Base-by-base conservation (phyloP, 2,113 vertebrate species). In the Panurus biarmicus region DNA sequence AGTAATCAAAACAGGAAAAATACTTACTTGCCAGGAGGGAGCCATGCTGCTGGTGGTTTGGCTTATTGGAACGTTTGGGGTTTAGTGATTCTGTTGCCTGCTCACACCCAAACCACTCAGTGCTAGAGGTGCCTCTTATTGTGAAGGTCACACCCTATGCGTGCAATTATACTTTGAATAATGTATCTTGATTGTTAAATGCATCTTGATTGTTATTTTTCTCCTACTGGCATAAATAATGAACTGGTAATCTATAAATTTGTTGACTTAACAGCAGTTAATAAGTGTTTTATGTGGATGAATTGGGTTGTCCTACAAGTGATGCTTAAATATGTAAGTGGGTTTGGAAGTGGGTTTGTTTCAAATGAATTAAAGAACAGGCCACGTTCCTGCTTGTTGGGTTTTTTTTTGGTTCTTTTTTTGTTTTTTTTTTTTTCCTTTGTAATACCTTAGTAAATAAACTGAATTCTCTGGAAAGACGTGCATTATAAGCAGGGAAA, bases 201-300 rank as follows among this genome's bases (percentile, higher is more conserved):
- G 60, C 42, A 79, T 84, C 64, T 87, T 95, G 75, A 87, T 94
- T 94, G 87, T 85, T 96, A 82, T 88, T 93, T 94, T 95, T 96
- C 57, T 91, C 33, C 57, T 84, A 36, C 48, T 78, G 36, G 70
- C 91, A 87, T 65, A 96, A 96, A 93, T 94, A 87, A 90, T 58
- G 77, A 85, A 56, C 45, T 73, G n/a, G 70, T 97, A 83, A 66
- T 93, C 69, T 47, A 86, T 94, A 94, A 95, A 85, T 74, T 75
- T 92, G 82, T 80, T 94, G 67, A 90, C 7, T 94, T 96, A 96
- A 87, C 83, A 95, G 64, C 38, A 87, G 44, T 85, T 95, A 93
- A n/a, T 97, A 86, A 90, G 35, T 84, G 7, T 65, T 56, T 93
- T 85, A 70, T 83, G 51, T 71, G 73, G 62, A 87, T 70, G 53